A percentile compares a stretch with the other conserved stretches of the same genome.
Evolutionary conservation across 2,888 invertebrate genomes (phyloP).

Genomic region (Marasmarcha lunaedactyla): DNA sequence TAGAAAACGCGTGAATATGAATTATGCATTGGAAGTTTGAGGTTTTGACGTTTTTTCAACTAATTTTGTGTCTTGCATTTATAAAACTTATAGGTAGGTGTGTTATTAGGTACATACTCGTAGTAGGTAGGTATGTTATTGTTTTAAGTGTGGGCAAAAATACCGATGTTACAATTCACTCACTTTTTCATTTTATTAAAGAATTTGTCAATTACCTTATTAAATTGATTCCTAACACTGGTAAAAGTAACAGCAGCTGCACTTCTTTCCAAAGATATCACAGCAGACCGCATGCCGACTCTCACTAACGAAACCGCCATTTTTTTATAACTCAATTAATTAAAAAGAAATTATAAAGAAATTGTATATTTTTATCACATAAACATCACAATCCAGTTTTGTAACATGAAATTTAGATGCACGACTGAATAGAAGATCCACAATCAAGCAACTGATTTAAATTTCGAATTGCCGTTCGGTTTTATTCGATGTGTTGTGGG

Average conservation of each 20-base stretch:
- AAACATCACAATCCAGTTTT: neutral
- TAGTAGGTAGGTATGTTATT: too few relatives aligned
- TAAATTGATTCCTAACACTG: constrained; percentile 38
- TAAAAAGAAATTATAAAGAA: neutral
- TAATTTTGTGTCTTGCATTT: too few relatives aligned
- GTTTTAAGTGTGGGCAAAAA: too few relatives aligned
- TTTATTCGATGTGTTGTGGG: constrained; percentile 32
- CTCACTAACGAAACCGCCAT: constrained; percentile 62
- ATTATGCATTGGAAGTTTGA: too few relatives aligned
- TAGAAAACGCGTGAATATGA: too few relatives aligned
- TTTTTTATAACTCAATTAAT: constrained; percentile 17
- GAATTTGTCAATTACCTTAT: constrained; percentile 55
- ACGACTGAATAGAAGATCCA: constrained; percentile 9
- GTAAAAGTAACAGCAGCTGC: constrained; percentile 34
- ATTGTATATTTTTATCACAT: constrained; percentile 3
- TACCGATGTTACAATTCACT: too few relatives aligned
- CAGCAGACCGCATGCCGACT: constrained; percentile 40
- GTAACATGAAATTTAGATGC: neutral
- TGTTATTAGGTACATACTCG: too few relatives aligned
- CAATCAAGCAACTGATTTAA: constrained; percentile 32
- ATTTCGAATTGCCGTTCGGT: constrained; percentile 33
- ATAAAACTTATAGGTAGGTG: too few relatives aligned
- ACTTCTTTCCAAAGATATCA: constrained; percentile 42
- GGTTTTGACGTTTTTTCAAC: too few relatives aligned
- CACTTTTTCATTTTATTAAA: too few relatives aligned